These are phyloP conservation scores for Paradisaea rubra DNA, from an alignment of 2,113 vertebrate genomes.

Conservation along the genomic window DNA sequence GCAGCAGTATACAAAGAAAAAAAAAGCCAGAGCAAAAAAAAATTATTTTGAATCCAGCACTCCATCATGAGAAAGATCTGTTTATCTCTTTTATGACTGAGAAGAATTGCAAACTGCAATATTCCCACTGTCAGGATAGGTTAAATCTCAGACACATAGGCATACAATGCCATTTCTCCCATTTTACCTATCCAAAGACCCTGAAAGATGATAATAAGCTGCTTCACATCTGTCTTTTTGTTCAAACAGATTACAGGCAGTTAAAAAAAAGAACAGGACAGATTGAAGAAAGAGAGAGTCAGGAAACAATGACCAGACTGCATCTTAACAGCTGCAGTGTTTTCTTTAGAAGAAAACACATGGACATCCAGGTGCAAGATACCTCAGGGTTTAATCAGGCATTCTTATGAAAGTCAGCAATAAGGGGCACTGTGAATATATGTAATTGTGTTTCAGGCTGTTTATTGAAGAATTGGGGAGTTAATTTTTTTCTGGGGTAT, in stretches of 20 bases:
- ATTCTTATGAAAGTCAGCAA: not conserved
- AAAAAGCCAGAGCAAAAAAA: not conserved
- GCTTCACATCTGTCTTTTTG: not conserved
- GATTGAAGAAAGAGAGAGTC: not conserved
- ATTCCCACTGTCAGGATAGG: not conserved
- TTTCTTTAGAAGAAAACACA: not conserved
- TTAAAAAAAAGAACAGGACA: not conserved
- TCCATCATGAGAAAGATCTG: not conserved
- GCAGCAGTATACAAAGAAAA: not conserved
- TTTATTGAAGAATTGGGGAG: not conserved
- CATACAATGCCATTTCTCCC: not conserved
- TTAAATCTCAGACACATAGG: not conserved
- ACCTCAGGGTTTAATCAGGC: not conserved
- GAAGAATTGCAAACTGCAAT: not conserved
- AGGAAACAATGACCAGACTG: not conserved
- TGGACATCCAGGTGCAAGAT: not conserved
- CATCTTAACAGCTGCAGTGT: not conserved
- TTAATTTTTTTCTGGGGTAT: not conserved
- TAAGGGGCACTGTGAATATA: not conserved
- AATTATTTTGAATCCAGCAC: not conserved
- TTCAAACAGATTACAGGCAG: not conserved
- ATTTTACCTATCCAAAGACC: not conserved
- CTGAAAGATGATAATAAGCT: not conserved
- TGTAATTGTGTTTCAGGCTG: not conserved
- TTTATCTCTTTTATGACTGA: not conserved